Evolutionary conservation across 2,113 vertebrate species (phyloP).

Genomic region (Corvus hawaiiensis): DNA sequence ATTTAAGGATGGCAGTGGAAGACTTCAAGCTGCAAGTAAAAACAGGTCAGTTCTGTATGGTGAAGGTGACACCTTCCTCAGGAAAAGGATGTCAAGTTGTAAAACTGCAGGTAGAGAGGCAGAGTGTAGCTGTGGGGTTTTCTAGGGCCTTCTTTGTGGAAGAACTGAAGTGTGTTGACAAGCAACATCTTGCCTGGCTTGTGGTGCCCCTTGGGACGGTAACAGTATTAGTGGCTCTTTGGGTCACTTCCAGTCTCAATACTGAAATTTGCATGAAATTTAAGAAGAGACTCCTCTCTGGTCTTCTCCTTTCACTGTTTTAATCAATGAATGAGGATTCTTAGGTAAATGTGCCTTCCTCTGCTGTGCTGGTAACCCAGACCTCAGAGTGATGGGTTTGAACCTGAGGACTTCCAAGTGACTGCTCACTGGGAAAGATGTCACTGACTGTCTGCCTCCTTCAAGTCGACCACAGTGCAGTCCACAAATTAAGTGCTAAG

Average conservation of each 20-base stretch:
- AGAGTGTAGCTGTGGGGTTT: not conserved
- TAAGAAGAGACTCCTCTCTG: not conserved
- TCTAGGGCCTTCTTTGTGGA: not conserved
- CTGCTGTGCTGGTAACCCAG: not conserved
- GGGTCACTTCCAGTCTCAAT: not conserved
- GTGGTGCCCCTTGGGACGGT: rapidly evolving
- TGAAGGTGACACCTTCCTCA: not conserved
- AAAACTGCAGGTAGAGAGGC: not conserved
- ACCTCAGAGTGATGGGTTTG: not conserved
- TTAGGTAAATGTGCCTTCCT: not conserved
- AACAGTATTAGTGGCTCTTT: not conserved
- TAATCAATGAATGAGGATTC: not conserved
- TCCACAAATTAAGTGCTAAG: not conserved
- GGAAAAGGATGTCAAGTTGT: not conserved
- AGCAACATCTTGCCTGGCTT: not conserved
- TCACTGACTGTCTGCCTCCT: not conserved
- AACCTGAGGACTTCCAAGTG: not conserved
- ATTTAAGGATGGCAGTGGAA: not conserved
- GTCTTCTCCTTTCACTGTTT: not conserved
- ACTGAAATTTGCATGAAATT: not conserved
- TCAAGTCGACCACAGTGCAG: not conserved
- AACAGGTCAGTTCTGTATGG: not conserved
- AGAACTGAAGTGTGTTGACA: not conserved
- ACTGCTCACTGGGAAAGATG: not conserved
- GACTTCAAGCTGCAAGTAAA: not conserved